Evolutionary conservation across 2,888 invertebrate species (phyloP).

Genomic region (Netelia virgata): DNA sequence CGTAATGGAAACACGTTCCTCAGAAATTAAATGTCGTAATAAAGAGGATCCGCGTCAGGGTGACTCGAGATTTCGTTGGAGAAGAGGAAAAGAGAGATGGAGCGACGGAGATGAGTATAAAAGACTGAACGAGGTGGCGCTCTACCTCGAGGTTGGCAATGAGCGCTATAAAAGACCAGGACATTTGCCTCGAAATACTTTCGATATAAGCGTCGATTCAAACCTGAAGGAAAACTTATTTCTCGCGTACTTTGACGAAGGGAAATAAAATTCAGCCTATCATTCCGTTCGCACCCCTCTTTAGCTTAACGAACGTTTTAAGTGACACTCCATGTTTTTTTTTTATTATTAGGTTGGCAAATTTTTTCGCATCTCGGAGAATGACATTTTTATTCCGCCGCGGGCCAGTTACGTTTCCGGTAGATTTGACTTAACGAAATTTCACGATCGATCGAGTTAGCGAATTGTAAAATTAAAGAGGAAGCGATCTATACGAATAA

Average conservation of each 20-base stretch:
- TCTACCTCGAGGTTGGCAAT: conserved; percentile 41
- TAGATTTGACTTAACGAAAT: too few species aligned
- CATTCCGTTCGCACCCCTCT: background rate
- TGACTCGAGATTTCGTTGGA: conserved; percentile 63
- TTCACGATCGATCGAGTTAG: too few species aligned
- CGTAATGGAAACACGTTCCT: conserved; percentile 82
- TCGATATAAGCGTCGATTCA: conserved; percentile 2
- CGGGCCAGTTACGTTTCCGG: too few species aligned
- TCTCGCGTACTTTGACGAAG: background rate
- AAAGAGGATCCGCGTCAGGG: conserved; percentile 72
- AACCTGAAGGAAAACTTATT: background rate
- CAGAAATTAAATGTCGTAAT: conserved; percentile 82
- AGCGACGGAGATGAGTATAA: conserved; percentile 44
- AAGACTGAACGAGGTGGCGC: conserved; percentile 46
- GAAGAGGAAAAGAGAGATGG: conserved; percentile 41
- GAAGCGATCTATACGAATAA: too few species aligned
- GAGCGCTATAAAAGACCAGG: conserved; percentile 39
- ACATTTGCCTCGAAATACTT: conserved; percentile 7
- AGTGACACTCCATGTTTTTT: background rate
- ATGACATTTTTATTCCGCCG: too few species aligned
- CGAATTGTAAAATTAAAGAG: too few species aligned
- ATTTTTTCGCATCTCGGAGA: too few species aligned
- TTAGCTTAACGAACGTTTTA: too few species aligned
- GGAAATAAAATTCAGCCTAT: background rate
- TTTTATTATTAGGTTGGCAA: background rate